These are phyloP conservation scores for Tryphoninae sp. DNA, from an alignment of 2,888 invertebrate species.

Conservation along the genomic window DNA sequence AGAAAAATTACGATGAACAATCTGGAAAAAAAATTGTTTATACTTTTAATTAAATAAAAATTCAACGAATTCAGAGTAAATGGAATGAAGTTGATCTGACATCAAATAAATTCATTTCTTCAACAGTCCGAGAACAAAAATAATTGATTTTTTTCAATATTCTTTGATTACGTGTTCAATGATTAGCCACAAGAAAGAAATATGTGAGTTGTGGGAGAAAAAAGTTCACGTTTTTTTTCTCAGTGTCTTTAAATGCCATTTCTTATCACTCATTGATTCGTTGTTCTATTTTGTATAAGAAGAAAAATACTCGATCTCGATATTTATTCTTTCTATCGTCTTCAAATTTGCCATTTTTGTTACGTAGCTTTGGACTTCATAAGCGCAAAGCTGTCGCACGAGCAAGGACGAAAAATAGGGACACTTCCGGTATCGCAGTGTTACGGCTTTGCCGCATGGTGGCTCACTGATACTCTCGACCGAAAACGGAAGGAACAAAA, in stretches of 20 bases:
- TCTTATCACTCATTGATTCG: not conserved
- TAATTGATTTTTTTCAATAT: no score
- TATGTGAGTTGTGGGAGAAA: not conserved
- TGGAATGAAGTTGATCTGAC: not conserved
- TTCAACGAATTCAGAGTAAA: not conserved
- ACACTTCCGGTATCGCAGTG: slow-evolving; percentile 44
- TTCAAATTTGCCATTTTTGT: slow-evolving; percentile 1
- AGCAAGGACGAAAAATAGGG: slow-evolving; percentile 23
- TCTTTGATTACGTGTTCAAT: not conserved
- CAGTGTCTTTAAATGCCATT: not conserved
- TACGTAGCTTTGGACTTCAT: not conserved
- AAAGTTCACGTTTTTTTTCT: not conserved
- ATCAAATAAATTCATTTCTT: not conserved
- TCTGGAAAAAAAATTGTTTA: not conserved
- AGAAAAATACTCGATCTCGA: not conserved
- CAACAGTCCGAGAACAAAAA: not conserved
- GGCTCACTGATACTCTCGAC: slow-evolving; percentile 21
- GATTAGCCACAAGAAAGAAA: not conserved
- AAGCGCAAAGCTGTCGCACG: slow-evolving; percentile 6
- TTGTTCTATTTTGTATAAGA: slow-evolving; percentile 21
- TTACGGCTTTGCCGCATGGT: slow-evolving; percentile 31
- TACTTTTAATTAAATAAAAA: not conserved
- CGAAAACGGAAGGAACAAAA: slow-evolving; percentile 57
- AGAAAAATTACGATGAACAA: not conserved
- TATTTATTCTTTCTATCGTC: slow-evolving; percentile 16